These are phyloP conservation scores for Harlomillsia oculata DNA, from an alignment of 1,140 invertebrate species.

Conservation along the genomic window DNA sequence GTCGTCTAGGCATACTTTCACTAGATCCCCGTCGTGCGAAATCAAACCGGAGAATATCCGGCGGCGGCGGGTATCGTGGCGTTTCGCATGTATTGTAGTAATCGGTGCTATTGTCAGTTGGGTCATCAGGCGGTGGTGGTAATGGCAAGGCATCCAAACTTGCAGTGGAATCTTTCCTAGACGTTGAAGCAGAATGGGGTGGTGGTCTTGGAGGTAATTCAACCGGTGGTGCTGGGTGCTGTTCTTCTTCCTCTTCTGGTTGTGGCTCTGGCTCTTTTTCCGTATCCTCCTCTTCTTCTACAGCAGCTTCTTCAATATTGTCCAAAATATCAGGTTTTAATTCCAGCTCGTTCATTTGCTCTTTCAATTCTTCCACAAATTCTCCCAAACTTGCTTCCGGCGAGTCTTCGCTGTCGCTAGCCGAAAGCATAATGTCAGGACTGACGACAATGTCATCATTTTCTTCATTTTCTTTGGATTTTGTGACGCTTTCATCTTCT, in stretches of 20 bases:
- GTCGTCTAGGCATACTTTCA: slow-evolving; percentile 5
- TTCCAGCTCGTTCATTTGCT: not conserved
- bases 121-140: slow-evolving; percentile 24
- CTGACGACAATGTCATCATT: not conserved
- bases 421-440: not conserved
- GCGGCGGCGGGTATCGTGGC: slow-evolving; percentile 28
- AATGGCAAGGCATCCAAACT: slow-evolving; percentile 23
- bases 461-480: not conserved
- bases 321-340: not conserved
- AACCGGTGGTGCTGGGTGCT: not conserved
- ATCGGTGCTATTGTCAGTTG: too few species aligned
- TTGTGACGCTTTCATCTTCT: not conserved
- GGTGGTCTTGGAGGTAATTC: not conserved
- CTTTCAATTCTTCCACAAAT: slow-evolving; percentile 6
- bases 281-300: not conserved
- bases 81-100: slow-evolving; percentile 27
- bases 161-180: slow-evolving; percentile 21
- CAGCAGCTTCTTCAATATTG: not conserved
- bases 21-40: slow-evolving; percentile 14
- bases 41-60: slow-evolving; percentile 19
- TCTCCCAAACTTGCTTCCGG: slow-evolving; percentile 10
- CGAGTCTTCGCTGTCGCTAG: not conserved
- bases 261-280: not conserved
- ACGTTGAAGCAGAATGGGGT: too few species aligned
- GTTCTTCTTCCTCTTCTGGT: slow-evolving; percentile 2